Evolutionary conservation across 2,113 vertebrate genomes (phyloP), one percentile per base, ranked within the genome.

Genomic region (Elephas maximus): DNA sequence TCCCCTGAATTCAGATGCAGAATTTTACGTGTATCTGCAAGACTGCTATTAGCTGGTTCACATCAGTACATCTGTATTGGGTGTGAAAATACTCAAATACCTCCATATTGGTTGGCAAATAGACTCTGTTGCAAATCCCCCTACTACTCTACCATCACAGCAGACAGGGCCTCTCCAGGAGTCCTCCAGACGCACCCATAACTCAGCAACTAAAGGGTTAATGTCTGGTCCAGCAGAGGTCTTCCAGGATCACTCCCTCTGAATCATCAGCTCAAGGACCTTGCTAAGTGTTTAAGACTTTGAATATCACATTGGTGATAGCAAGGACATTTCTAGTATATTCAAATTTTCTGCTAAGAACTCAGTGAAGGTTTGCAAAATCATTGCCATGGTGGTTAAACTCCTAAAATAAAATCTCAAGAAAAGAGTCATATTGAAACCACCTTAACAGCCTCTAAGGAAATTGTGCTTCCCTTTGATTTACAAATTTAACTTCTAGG

Each of bases 401-500:
- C 1, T 86, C 23, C 69, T 78, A 86, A 85, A 91, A 77, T 73
- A 81, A 89, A 45, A 93, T 73, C 14, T 23, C 30, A 87, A 28
- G 21, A 78, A 92, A 92, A 62, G 9, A 78, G 57, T 6, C 17
- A 65, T 71, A 91, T 88, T 20, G 5, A 93, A 93, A 30, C 14
- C 5, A 85, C 24, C 71, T 71, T 20, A 69, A 84, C 26, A 86
- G 23, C 24, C 20, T 37, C 24, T 63, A 15, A 88, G 44, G 45
- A 77, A 90, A 80, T 11, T 9, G 8, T 37, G 4, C 12, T 93
- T 91, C 62, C 17, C 21, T 93, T 85, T 95, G 60, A 92, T 86
- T 95, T 78, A 65, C 1, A 78, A 8, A 67, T 77, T 96, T 93
- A 4, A 89, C 60, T 81, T 93, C n/a, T 81, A 88, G 74, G 33